These are phyloP conservation scores for Neodiprion virginianus DNA, from an alignment of 1,140 invertebrate species.

Conservation along the genomic window DNA sequence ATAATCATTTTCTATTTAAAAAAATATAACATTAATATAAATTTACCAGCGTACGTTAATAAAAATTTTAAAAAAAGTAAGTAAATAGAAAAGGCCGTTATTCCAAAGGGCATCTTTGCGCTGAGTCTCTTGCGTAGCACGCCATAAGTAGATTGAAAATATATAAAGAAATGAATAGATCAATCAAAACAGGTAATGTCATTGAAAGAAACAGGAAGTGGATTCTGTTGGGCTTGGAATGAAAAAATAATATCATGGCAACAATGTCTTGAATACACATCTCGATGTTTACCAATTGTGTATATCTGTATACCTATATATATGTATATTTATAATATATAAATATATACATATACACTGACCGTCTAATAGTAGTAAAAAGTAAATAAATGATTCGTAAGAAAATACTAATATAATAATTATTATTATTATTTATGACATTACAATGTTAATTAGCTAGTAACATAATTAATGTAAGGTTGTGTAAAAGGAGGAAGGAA, in stretches of 20 bases:
- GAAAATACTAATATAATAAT: constrained; percentile 36
- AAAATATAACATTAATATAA: too few relatives aligned
- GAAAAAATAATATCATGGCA: too few relatives aligned
- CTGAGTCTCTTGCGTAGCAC: not conserved
- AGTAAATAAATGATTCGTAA: constrained; percentile 22
- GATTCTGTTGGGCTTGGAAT: constrained; percentile 31
- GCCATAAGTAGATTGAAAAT: constrained; percentile 22
- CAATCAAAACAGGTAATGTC: constrained; percentile 20
- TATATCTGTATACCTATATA: constrained; percentile 26
- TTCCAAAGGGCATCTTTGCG: not conserved
- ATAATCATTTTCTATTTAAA: too few relatives aligned
- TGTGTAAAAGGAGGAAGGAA: constrained; percentile 31
- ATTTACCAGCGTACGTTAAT: too few relatives aligned
- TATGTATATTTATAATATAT: too few relatives aligned
- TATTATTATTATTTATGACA: constrained; percentile 22
- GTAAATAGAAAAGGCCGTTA: not conserved
- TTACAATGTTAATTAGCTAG: not conserved
- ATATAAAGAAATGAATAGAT: constrained; percentile 34
- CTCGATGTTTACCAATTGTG: constrained; percentile 31
- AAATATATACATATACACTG: not conserved
- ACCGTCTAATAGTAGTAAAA: constrained; percentile 29
- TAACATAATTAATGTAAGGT: not conserved
- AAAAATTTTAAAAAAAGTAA: not conserved
- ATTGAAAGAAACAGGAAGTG: constrained; percentile 39
- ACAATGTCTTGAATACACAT: constrained; percentile 22